Base-by-base conservation (phyloP, 2,113 vertebrate species). In the Panurus biarmicus region DNA sequence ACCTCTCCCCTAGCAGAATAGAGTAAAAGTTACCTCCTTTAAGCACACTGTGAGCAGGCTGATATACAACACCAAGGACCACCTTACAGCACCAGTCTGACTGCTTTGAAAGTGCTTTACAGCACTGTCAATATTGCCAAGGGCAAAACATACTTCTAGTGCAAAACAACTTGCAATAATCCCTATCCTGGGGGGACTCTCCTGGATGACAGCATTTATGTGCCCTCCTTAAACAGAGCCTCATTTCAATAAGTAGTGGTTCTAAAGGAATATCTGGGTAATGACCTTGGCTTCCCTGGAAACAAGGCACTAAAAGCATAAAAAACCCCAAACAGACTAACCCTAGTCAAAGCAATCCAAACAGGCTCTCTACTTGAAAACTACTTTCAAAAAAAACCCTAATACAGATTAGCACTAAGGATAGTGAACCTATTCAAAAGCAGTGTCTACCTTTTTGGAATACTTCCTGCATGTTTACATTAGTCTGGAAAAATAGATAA, bases 21-120 rank as follows among this genome's bases (percentile, higher is more conserved):
- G 17, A 0, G 0, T 35, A 10, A 69, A 72, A 66, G 20, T 35
- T 36, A 10, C 8, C 31, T 50, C 33, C 56, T 33, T 19, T 12
- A n/a, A 58, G 33, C 31, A 58, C 24, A 48, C 16, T 36, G 12
- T 31, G 25, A 82, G 28, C 47, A 86, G 71, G 17, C 29, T 71
- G 57, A 67, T 28, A 20, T 14, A 40, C 33, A 56, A 8, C 25
- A 53, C n/a, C n/a, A 82, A 79, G 66, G 44, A 58, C 20, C 23
- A 65, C 40, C 40, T 77, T 11, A 38, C 24, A 69, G 18, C 45
- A 65, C 45, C 40, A 45, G 29, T 6, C 53, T 67, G 45, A 44
- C 22, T 76, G 38, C 35, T 50, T 33, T 53, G 4, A 19, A 82
- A 60, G 36, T 42, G 64, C 20, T 75, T 79, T 69, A 75, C 50